Evolutionary conservation across 2,888 invertebrate species (phyloP).

Genomic region (Sinodicranocentrus sp.): DNA sequence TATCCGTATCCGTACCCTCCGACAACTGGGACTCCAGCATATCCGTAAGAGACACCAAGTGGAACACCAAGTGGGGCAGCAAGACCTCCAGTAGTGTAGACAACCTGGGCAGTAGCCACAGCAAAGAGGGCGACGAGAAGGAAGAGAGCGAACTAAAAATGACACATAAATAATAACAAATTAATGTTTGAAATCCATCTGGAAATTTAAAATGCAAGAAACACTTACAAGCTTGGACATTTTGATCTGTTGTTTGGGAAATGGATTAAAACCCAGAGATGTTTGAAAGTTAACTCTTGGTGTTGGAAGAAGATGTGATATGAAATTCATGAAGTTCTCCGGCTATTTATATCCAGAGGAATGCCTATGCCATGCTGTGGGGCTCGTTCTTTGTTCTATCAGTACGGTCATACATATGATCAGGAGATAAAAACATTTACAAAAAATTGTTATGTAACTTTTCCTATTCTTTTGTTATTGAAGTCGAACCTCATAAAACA

Average conservation of each 20-base stretch:
- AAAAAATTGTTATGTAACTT: too few relatives aligned
- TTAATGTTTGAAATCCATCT: neutral
- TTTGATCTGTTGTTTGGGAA: neutral
- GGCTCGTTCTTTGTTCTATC: too few relatives aligned
- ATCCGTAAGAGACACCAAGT: neutral
- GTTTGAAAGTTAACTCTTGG: too few relatives aligned
- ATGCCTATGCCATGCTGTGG: too few relatives aligned
- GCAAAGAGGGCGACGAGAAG: conserved; percentile 39
- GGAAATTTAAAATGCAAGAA: neutral
- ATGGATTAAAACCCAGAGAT: too few relatives aligned
- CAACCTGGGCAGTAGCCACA: conserved; percentile 26
- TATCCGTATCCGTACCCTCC: neutral
- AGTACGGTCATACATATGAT: too few relatives aligned
- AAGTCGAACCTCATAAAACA: too few relatives aligned
- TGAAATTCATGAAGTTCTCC: too few relatives aligned
- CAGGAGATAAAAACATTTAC: too few relatives aligned
- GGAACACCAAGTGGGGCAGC: neutral
- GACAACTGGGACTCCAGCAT: neutral
- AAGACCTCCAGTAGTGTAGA: neutral
- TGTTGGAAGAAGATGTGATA: too few relatives aligned
- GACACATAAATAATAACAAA: neutral
- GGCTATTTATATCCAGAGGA: conserved; percentile 25
- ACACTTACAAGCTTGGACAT: conserved; percentile 46
- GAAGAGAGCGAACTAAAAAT: conserved; percentile 26
- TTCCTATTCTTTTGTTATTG: too few relatives aligned